A percentile compares a stretch with the other conserved stretches of the same genome.
phyloP scores from a whole-genome alignment of 2,888 invertebrate genomes.

The Cheilosia soror region DNA sequence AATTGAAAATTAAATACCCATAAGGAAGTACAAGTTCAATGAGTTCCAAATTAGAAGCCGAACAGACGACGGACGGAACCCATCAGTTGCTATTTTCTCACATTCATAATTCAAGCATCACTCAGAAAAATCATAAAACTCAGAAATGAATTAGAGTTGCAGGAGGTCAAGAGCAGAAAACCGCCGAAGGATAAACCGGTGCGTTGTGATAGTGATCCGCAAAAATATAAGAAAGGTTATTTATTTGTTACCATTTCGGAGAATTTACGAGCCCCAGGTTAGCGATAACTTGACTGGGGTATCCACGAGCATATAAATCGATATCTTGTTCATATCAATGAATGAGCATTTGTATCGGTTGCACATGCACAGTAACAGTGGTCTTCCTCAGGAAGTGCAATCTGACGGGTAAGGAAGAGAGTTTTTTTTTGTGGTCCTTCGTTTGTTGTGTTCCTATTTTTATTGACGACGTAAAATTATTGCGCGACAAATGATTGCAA shows the following conservation, averaged over 20 bases:
- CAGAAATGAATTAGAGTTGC: constrained; percentile 58
- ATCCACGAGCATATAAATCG: constrained; percentile 21
- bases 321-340: constrained; percentile 28
- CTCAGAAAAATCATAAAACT: constrained; percentile 72
- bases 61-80: constrained; percentile 19
- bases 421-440: constrained; percentile 36
- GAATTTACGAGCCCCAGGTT: constrained; percentile 64
- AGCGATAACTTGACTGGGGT: constrained; percentile 19
- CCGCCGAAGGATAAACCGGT: constrained; percentile 59
- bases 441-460: constrained; percentile 23
- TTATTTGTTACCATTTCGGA: constrained; percentile 62
- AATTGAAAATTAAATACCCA: constrained; percentile 62
- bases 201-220: constrained; percentile 59
- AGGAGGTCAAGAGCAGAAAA: constrained; percentile 10
- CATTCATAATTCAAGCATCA: constrained; percentile 63
- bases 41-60: constrained; percentile 20
- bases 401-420: constrained; percentile 45
- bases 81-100: constrained; percentile 39
- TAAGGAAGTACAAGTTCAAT: constrained; percentile 52
- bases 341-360: constrained; percentile 34
- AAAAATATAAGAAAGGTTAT: constrained; percentile 39
- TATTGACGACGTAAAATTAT: constrained; percentile 62
- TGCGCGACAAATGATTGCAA: constrained; percentile 74
- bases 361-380: constrained; percentile 4
- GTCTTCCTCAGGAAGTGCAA: constrained; percentile 58